Percentiles rank a stretch among this genome's conserved stretches.
Evolutionary conservation across 2,888 invertebrate genomes (phyloP).

Genomic region (Pristionchus fissidentatus): DNA sequence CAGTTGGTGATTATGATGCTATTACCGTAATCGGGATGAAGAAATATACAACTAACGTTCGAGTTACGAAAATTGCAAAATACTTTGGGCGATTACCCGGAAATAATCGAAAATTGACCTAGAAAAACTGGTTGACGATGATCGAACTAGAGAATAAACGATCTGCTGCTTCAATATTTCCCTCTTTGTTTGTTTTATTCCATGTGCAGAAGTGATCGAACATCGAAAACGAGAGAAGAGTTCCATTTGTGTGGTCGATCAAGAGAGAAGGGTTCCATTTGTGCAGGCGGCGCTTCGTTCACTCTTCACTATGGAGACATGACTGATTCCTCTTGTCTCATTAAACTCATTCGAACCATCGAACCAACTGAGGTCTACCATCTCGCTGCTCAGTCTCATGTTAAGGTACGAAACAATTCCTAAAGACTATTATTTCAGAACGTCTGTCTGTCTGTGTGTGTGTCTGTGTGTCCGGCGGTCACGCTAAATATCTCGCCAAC

Average conservation of each 20-base stretch:
- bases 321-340: constrained; percentile 95
- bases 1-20: background rate
- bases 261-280: no score
- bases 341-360: constrained; percentile 86
- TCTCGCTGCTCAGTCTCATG: constrained; percentile 97
- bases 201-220: background rate
- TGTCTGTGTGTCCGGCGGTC: no score
- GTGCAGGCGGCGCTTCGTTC: constrained; percentile 80
- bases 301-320: constrained; percentile 97
- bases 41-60: background rate
- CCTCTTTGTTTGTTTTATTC: background rate
- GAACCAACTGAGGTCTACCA: constrained; percentile 96
- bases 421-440: background rate
- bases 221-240: no score
- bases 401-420: constrained; percentile 84
- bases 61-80: background rate
- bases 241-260: no score
- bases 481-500: no score
- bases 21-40: background rate
- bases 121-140: no score
- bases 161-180: background rate
- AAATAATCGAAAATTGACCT: background rate
- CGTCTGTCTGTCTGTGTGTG: no score
- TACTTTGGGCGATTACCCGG: background rate
- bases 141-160: background rate